Evolutionary conservation across 1,140 invertebrate species (phyloP), one percentile per base, ranked within the genome.

Genomic region (Macrosteles quadrilineatus): DNA sequence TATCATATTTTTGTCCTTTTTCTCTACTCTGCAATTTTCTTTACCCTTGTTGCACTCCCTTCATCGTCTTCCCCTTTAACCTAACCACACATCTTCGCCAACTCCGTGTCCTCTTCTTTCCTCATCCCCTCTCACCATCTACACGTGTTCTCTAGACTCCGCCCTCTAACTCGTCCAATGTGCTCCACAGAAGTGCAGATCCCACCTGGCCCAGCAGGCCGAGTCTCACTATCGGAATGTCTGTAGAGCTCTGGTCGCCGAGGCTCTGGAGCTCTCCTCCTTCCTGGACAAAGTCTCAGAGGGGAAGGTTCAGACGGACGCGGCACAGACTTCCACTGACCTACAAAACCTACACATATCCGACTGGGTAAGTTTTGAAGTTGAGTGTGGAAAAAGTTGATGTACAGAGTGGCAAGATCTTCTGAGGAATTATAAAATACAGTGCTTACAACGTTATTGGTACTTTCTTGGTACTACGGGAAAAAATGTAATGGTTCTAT

Each of bases 211-310:
- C n/a, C 80, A 83, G 74, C 82, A 85, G 71, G 88, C 91, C 0
- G 91, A 92, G 76, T 84, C 86, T 50, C 95, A 98, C 83, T 98
- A 96, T 82, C 89, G 89, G 77, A 94, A 94, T 59, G 94, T 98
- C 45, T 95, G 95, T 79, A 85, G 94, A 67, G 95, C 94, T 25
- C 85, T 97, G 71, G 92, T 97, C 23, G 88, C 93, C 1, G 96
- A 98, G 82, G 91, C 93, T 17, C 81, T 94, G 29, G 95, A 98
- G 81, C 85, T 98, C 64, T 87, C 92, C 17, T 89, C 91, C 25
- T 98, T 98, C 85, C 83, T 98, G 63, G 89, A 94, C 76, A 90
- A 90, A 79, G 92, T 97, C 29, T 86, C 83, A 21, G 79, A 80
- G 68, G 83, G 80, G 53, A 86, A 86, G 74, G 79, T 89, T 71